A percentile compares a stretch with the other conserved stretches of the same genome.
Conservation (phyloP, 2,113 vertebrate species). For the Nesospiza acunhae region DNA sequence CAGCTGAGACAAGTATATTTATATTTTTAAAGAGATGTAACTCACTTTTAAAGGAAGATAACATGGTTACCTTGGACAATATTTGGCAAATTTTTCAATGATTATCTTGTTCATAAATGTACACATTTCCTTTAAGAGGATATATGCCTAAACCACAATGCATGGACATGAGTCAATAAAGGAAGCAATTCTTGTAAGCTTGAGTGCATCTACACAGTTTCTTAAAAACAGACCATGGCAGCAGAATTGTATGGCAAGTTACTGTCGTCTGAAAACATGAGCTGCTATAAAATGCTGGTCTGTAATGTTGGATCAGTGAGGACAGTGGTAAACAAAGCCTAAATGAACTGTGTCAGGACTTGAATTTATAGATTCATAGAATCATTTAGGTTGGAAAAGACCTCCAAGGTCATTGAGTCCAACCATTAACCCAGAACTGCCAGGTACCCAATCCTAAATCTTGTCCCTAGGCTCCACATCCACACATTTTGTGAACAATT, state of each 20-base stretch:
- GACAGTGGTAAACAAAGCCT: background rate
- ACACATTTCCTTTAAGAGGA: constrained; percentile 10
- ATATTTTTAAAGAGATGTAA: background rate
- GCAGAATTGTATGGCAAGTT: background rate
- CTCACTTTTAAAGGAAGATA: background rate
- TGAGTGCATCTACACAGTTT: background rate
- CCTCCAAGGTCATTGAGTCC: background rate
- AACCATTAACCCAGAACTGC: background rate
- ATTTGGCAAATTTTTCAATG: background rate
- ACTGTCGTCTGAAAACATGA: background rate
- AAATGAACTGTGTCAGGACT: background rate
- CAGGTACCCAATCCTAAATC: background rate
- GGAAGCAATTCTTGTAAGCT: constrained; percentile 16
- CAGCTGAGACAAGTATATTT: background rate
- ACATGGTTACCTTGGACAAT: background rate
- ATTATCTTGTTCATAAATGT: background rate
- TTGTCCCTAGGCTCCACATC: background rate
- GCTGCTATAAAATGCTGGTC: background rate
- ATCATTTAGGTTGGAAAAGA: background rate
- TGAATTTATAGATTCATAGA: background rate
- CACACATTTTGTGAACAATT: background rate
- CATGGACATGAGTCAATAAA: constrained; percentile 51
- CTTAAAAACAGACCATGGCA: background rate
- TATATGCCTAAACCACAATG: constrained; percentile 4
- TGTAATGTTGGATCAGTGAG: background rate